phyloP scores from a whole-genome alignment of 2,797 vertebrate genomes.

The Cheirogaleus major region DNA sequence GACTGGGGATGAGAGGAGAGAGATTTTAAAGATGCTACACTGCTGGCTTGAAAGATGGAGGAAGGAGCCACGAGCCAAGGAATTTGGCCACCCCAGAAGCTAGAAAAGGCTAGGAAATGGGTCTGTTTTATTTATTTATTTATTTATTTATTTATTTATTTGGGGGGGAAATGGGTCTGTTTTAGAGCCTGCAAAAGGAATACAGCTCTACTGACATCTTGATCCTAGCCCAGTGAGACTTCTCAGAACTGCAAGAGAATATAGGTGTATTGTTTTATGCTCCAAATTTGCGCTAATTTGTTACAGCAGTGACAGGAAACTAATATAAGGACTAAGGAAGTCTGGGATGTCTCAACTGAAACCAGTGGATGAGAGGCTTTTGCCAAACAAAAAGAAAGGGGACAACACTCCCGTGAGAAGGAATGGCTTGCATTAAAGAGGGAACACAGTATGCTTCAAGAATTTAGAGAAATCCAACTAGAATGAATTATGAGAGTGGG shows the following conservation, averaged over 20 bases:
- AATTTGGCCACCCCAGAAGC: not conserved
- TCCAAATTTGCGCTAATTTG: not conserved
- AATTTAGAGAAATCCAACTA: not conserved
- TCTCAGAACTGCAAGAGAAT: not conserved
- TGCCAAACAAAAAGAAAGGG: not conserved
- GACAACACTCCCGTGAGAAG: not conserved
- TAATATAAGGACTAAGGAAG: not conserved
- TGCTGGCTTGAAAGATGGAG: not conserved
- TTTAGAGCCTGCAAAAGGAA: not conserved
- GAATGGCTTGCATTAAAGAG: not conserved
- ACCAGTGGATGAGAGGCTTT: not conserved
- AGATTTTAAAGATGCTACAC: not conserved
- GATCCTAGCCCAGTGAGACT: not conserved
- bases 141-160: no score
- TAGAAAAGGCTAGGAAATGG: not conserved
- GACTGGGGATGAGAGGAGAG: not conserved
- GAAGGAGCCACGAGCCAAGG: not conserved
- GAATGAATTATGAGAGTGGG: not conserved
- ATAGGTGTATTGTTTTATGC: not conserved
- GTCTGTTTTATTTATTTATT: not conserved
- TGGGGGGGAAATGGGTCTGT: not conserved
- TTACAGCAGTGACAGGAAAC: not conserved
- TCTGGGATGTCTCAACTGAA: not conserved
- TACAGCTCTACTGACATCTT: not conserved
- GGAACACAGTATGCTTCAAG: not conserved